Conservation (phyloP, 2,113 vertebrate genomes). For the Terrapene triunguis region DNA sequence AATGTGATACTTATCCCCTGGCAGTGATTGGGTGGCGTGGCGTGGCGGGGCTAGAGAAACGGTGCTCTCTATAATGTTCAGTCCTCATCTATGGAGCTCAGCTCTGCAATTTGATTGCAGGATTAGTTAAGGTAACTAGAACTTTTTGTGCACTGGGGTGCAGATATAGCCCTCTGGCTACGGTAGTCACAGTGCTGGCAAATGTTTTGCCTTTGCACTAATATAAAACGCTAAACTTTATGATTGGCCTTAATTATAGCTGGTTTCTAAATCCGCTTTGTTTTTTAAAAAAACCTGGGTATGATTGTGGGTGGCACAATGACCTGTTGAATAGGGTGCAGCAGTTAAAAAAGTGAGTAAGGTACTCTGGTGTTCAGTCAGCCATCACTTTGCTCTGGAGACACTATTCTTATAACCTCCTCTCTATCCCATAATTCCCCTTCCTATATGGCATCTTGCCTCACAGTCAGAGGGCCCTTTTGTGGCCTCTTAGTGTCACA, state of each 20-base stretch:
- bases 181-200: background rate
- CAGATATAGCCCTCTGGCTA: conserved; percentile 11
- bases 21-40: background rate
- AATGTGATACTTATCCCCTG: background rate
- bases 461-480: background rate
- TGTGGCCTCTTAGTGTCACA: rapidly evolving
- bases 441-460: background rate
- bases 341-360: background rate
- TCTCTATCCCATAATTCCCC: background rate
- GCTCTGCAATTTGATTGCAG: rapidly evolving
- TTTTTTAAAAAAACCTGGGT: background rate
- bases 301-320: background rate
- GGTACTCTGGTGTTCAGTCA: background rate
- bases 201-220: background rate
- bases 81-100: background rate
- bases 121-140: background rate
- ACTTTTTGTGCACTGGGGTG: background rate
- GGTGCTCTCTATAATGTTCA: rapidly evolving
- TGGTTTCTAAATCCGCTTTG: background rate
- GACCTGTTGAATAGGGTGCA: background rate
- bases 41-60: background rate
- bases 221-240: conserved; percentile 24
- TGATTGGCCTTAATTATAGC: background rate
- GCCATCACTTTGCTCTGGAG: background rate
- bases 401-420: background rate